A percentile compares a stretch with the other conserved stretches of the same genome.
Evolutionary conservation across 2,888 invertebrate genomes (phyloP).

Genomic region (Graphium colonna): DNA sequence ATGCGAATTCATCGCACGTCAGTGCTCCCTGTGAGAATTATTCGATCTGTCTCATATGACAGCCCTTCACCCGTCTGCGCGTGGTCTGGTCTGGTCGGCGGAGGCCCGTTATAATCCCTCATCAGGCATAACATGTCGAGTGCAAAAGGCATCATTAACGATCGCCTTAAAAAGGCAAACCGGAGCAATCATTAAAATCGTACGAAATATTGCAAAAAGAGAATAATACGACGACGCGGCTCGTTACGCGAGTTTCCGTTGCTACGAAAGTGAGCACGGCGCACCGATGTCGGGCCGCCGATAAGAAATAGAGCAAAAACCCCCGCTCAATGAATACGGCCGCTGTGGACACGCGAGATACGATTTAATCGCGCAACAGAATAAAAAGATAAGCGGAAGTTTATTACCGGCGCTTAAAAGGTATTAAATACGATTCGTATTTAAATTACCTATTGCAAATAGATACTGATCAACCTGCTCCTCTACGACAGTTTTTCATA

Average conservation of each 20-base stretch:
- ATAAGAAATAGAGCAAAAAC: slow-evolving; percentile 68
- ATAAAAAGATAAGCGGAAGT: slow-evolving; percentile 49
- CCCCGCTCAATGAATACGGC: slow-evolving; percentile 61
- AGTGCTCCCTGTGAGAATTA: slow-evolving; percentile 63
- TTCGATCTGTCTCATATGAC: slow-evolving; percentile 62
- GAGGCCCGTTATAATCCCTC: slow-evolving; percentile 72
- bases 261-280: slow-evolving; percentile 75
- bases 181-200: slow-evolving; percentile 75
- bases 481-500: slow-evolving; percentile 20
- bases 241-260: slow-evolving; percentile 75
- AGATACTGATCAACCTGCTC: slow-evolving; percentile 28
- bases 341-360: slow-evolving; percentile 50
- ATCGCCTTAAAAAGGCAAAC: slow-evolving; percentile 75
- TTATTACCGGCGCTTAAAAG: slow-evolving; percentile 41
- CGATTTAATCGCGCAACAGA: slow-evolving; percentile 45
- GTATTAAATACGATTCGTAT: slow-evolving; percentile 42
- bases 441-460: slow-evolving; percentile 39
- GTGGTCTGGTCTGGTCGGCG: slow-evolving; percentile 49
- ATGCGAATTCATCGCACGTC: slow-evolving; percentile 58
- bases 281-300: slow-evolving; percentile 67
- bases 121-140: slow-evolving; percentile 65
- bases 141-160: slow-evolving; percentile 77
- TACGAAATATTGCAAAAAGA: slow-evolving; percentile 68
- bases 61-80: slow-evolving; percentile 67
- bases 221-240: slow-evolving; percentile 63